Percentiles rank a stretch among this genome's conserved stretches.
Conservation (phyloP, 2,797 vertebrate genomes). For the Varecia variegata region DNA sequence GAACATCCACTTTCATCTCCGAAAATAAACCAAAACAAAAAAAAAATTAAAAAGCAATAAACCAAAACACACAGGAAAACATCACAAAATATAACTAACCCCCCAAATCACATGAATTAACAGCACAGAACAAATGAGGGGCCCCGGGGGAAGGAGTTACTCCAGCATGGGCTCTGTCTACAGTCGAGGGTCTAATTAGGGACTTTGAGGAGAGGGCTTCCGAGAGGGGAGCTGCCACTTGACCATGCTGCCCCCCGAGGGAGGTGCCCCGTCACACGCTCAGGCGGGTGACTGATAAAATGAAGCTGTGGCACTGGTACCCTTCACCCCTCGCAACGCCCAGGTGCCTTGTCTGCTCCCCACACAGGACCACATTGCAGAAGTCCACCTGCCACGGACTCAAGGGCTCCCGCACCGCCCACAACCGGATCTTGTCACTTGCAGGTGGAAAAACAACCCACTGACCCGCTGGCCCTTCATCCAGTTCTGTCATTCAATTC, state of each 20-base stretch:
- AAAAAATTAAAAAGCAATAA: slow-evolving; percentile 9
- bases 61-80: slow-evolving; percentile 52
- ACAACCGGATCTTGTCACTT: neutral
- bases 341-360: neutral
- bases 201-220: neutral
- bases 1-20: slow-evolving; percentile 63
- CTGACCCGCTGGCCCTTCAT: neutral
- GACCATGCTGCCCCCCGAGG: neutral
- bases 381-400: neutral
- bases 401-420: neutral
- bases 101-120: slow-evolving; percentile 23
- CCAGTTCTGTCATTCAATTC: neutral
- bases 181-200: neutral
- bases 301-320: neutral
- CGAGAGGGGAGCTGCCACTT: neutral
- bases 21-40: slow-evolving; percentile 44
- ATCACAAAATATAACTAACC: slow-evolving; percentile 30
- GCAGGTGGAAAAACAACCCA: neutral
- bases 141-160: neutral
- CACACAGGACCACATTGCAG: neutral
- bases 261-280: neutral
- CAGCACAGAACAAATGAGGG: slow-evolving; percentile 9
- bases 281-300: neutral
- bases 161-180: neutral
- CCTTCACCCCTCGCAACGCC: neutral